Percentiles rank a stretch among this genome's conserved stretches.
These are phyloP conservation scores for Archivesica marissinica DNA, from an alignment of 1,140 invertebrate species.

Conservation along the genomic window DNA sequence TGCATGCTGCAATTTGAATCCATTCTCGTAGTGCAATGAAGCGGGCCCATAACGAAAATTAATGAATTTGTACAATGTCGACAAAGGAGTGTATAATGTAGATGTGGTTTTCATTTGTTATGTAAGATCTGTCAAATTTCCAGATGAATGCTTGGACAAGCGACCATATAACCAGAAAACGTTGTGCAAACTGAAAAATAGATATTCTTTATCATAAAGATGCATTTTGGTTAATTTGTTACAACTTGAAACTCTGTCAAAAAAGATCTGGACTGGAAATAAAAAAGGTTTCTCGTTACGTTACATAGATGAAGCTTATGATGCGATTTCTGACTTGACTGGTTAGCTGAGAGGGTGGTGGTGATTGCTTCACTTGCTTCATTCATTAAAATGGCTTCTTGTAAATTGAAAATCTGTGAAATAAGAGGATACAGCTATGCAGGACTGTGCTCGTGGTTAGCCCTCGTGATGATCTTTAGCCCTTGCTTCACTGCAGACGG, in stretches of 20 bases:
- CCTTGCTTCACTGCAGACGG: neutral
- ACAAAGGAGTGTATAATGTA: conserved; percentile 31
- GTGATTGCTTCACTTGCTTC: neutral
- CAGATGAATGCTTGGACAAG: conserved; percentile 17
- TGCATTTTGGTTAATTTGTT: conserved; percentile 56
- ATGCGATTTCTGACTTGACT: conserved; percentile 48
- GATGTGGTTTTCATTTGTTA: conserved; percentile 56
- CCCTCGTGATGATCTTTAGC: neutral
- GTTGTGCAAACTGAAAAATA: conserved; percentile 9
- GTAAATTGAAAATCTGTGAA: conserved; percentile 25
- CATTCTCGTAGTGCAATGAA: conserved; percentile 22
- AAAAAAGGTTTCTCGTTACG: conserved; percentile 37
- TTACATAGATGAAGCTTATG: conserved; percentile 57
- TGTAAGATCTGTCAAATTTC: conserved; percentile 42
- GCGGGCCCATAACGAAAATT: conserved; percentile 59
- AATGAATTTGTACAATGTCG: conserved; percentile 55
- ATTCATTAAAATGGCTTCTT: conserved; percentile 27
- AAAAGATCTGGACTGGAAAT: conserved; percentile 16
- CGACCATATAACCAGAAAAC: neutral
- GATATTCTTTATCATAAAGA: conserved; percentile 27
- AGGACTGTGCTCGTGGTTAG: neutral
- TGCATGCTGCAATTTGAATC: conserved; percentile 19
- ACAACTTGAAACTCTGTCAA: conserved; percentile 44
- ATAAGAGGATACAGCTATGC: neutral
- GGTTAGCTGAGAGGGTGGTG: conserved; percentile 6